These are phyloP conservation scores for Phrynocephalus vlangalii DNA, from an alignment of 2,797 vertebrate genomes.

Conservation along the genomic window DNA sequence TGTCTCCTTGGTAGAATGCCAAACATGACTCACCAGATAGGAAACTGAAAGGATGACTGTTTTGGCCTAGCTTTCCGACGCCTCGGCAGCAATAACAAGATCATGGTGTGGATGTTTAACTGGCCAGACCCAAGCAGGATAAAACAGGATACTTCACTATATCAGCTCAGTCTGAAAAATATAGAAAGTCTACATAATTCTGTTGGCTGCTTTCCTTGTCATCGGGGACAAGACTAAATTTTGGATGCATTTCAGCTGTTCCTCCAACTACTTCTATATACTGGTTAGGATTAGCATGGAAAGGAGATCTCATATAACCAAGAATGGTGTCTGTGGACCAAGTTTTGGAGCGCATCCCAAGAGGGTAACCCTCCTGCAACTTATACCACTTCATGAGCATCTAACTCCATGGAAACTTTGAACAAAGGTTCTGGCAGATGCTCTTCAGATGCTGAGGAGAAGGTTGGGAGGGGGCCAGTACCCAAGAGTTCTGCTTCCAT, in stretches of 20 bases:
- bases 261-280: background rate
- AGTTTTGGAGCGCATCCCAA: too few relatives aligned
- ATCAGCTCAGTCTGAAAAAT: background rate
- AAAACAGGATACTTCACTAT: background rate
- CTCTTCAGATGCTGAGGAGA: too few relatives aligned
- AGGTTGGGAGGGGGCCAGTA: too few relatives aligned
- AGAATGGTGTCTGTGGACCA: too few relatives aligned
- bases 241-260: slow-evolving; percentile 3
- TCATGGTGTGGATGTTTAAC: background rate
- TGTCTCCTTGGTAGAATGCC: background rate
- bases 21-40: background rate
- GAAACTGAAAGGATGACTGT: background rate
- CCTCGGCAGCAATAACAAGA: background rate
- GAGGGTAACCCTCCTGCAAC: too few relatives aligned
- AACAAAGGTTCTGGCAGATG: too few relatives aligned
- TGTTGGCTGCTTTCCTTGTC: background rate
- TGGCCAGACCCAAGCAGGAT: background rate
- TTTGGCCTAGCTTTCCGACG: background rate
- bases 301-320: background rate
- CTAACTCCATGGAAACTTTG: too few relatives aligned
- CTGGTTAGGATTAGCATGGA: background rate
- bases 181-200: background rate
- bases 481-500: too few relatives aligned
- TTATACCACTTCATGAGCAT: too few relatives aligned
- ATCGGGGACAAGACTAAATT: background rate